Percentiles rank a stretch among this genome's conserved stretches.
Conservation (phyloP, 2,797 vertebrate genomes). For the Leontocebus nigricollis region DNA sequence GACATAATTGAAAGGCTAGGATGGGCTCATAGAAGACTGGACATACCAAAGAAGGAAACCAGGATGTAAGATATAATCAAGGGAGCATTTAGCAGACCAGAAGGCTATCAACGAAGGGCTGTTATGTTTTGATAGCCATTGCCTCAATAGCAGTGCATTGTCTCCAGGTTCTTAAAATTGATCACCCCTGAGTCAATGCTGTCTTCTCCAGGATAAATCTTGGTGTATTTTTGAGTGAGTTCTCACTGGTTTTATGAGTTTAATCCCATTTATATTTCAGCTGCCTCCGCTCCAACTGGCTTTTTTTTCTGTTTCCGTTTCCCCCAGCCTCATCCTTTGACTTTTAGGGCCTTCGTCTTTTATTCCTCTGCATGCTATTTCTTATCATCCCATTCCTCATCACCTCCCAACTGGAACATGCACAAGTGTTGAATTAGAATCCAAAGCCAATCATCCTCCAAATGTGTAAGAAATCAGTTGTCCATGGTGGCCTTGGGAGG, state of each 20-base stretch:
- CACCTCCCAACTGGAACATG: no score
- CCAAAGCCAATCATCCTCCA: not conserved
- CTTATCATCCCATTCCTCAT: no score
- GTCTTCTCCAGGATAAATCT: not conserved
- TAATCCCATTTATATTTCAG: constrained; percentile 3
- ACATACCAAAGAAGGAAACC: constrained; percentile 76
- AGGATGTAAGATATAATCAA: constrained; percentile 78
- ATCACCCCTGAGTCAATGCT: not conserved
- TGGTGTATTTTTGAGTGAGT: not conserved
- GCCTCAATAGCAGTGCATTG: not conserved
- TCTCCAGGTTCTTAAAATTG: not conserved
- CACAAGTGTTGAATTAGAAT: not conserved
- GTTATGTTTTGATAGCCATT: not conserved
- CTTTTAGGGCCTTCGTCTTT: not conserved
- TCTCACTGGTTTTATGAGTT: not conserved
- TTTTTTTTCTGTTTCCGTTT: not conserved
- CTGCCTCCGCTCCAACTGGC: not conserved
- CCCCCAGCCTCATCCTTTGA: not conserved
- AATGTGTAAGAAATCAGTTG: not conserved
- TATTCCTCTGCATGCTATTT: not conserved
- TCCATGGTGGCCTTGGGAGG: not conserved
- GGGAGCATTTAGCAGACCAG: constrained; percentile 71
- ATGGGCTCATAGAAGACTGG: constrained; percentile 74
- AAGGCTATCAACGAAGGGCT: constrained; percentile 66
- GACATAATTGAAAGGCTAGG: constrained; percentile 82